phyloP scores from a whole-genome alignment of 2,888 invertebrate genomes.

The Noctua fimbriata region DNA sequence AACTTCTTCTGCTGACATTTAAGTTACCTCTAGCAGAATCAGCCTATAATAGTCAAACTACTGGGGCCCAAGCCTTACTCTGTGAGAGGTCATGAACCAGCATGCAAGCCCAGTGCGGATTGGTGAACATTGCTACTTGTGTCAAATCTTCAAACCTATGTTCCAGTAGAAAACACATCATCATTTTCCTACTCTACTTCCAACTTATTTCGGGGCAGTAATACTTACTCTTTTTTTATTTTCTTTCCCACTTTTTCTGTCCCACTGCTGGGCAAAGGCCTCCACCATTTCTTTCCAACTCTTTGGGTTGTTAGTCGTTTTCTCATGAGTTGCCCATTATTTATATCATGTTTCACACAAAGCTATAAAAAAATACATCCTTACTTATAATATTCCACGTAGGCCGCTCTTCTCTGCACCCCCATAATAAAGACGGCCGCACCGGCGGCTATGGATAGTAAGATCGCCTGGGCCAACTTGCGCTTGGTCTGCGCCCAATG shows the following conservation, averaged over 20 bases:
- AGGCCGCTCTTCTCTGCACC: constrained; percentile 90
- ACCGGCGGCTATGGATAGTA: constrained; percentile 80
- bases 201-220: too few relatives aligned
- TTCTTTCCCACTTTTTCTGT: too few relatives aligned
- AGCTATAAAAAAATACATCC: constrained; percentile 59
- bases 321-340: background rate
- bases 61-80: background rate
- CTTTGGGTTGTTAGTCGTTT: too few relatives aligned
- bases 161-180: background rate
- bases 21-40: background rate
- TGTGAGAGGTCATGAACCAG: background rate
- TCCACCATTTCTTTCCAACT: too few relatives aligned
- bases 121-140: background rate
- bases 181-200: too few relatives aligned
- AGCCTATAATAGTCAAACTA: background rate
- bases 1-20: background rate
- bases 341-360: background rate
- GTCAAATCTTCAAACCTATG: background rate
- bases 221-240: too few relatives aligned
- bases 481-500: constrained; percentile 91
- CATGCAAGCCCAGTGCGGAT: background rate
- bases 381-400: constrained; percentile 95
- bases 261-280: too few relatives aligned
- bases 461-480: constrained; percentile 88
- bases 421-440: constrained; percentile 82